Percentiles rank a stretch among this genome's conserved stretches.
Conservation (phyloP, 2,113 vertebrate genomes). For the Oncorhynchus masou region DNA sequence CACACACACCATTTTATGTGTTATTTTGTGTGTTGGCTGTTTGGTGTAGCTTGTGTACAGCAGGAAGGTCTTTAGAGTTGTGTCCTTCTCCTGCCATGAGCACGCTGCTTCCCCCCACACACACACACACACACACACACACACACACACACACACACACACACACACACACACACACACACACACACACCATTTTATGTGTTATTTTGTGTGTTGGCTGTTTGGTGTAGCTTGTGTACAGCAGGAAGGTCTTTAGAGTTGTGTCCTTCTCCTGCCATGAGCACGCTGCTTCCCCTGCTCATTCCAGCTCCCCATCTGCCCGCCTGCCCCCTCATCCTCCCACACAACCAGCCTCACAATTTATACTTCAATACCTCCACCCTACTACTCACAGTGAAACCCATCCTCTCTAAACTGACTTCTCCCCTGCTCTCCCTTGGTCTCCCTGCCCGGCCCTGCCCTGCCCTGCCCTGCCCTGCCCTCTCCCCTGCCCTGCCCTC, state of each 20-base stretch:
- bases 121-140: constrained; percentile 2
- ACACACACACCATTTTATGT: constrained; percentile 17
- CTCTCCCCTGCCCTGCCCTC: not conserved
- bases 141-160: constrained; percentile 6
- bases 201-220: constrained; percentile 42
- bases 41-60: constrained; percentile 25
- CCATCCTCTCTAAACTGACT: not conserved
- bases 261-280: constrained; percentile 44
- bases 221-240: constrained; percentile 31
- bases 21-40: constrained; percentile 44
- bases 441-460: not conserved
- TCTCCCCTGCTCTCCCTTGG: not conserved
- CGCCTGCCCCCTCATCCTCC: not conserved
- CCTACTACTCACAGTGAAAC: not conserved
- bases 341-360: not conserved
- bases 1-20: constrained; percentile 15
- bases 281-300: constrained; percentile 39
- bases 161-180: constrained; percentile 3
- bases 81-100: constrained; percentile 44
- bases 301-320: constrained; percentile 49
- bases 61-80: constrained; percentile 23
- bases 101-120: constrained; percentile 38
- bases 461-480: not conserved
- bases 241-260: constrained; percentile 23
- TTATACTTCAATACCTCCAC: not conserved